Evolutionary conservation across 2,888 invertebrate genomes (phyloP), one percentile per base, ranked within the genome.

Genomic region (Scelioninae gen. 1): DNA sequence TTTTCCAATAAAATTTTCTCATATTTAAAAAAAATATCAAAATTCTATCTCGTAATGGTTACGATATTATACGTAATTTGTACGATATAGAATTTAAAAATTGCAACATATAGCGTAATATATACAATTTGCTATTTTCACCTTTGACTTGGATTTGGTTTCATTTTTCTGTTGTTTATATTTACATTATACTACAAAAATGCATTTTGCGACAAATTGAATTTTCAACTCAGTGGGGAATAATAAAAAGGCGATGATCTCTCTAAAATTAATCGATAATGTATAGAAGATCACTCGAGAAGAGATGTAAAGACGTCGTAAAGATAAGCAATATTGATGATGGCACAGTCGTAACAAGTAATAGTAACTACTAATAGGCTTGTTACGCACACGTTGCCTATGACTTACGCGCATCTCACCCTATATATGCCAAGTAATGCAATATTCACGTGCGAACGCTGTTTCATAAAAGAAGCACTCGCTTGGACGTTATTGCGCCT

Each of bases 291-390:
- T 53, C 34, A 31, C 43, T n/a, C 40, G 23, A 63, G 81, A 45
- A 23, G 69, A 82, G 82, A 80, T 83, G 83, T 85, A 86, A 86
- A 85, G 74, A 53, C 34, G 80, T 31, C 55, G 55, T 51, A 77
- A 78, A 81, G 85, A 86, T 78, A 85, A 87, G 84, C 85, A 88
- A 86, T 86, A 87, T 86, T 72, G 76, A 66, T 29, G 60, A 58
- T 56, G 62, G 47, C 6, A 43, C 49, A 66, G 68, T 78, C 85
- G 76, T 87, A 86, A 87, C 86, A 82, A 79, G 84, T 90, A 90
- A 89, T 89, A 23, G 23, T 23, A 23, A 23, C 89, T 87, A 87
- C 87, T 90, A 90, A 90, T 88, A 86, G 88, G 86, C 87, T 86
- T 85, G 90, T 90, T 88, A 86, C 87, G 87, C 88, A 88, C 88